Percentiles rank a stretch among this genome's conserved stretches.
phyloP scores from a whole-genome alignment of 2,113 vertebrate species.

The Fukomys damarensis region DNA sequence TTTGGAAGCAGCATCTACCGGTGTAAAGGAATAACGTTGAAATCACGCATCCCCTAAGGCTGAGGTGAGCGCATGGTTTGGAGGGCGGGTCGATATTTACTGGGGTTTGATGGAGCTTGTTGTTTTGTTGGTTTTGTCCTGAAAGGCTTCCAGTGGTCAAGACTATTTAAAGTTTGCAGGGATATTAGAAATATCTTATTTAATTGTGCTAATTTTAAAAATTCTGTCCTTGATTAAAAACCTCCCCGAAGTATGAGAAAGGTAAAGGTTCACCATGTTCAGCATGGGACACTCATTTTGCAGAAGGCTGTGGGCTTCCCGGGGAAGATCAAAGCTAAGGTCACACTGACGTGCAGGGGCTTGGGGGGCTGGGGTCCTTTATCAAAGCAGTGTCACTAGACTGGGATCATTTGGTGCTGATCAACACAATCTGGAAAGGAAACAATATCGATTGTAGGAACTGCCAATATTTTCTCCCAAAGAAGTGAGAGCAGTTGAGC shows the following conservation, averaged over 20 bases:
- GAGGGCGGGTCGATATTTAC: not conserved
- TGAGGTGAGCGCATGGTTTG: fast-evolving
- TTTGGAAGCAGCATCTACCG: too few species aligned
- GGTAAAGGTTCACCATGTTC: too few species aligned
- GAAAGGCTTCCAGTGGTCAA: not conserved
- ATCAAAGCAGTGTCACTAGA: not conserved
- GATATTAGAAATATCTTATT: not conserved
- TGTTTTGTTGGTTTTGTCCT: not conserved
- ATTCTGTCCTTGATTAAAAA: not conserved
- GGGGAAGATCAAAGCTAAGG: not conserved
- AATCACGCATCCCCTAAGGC: fast-evolving
- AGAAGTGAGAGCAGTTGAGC: not conserved
- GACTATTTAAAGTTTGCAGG: not conserved
- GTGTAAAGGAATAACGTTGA: fast-evolving
- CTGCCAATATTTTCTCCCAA: not conserved
- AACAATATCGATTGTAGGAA: not conserved
- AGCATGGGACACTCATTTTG: not conserved
- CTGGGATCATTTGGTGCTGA: slow-evolving; percentile 17
- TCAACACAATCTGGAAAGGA: not conserved
- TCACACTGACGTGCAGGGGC: not conserved
- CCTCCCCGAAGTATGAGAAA: not conserved
- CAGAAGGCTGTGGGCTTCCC: not conserved
- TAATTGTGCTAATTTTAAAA: slow-evolving; percentile 19
- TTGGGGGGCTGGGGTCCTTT: not conserved
- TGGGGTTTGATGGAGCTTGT: not conserved